Evolutionary conservation across 2,113 vertebrate species (phyloP).

Genomic region (Dipodomys stephensi): DNA sequence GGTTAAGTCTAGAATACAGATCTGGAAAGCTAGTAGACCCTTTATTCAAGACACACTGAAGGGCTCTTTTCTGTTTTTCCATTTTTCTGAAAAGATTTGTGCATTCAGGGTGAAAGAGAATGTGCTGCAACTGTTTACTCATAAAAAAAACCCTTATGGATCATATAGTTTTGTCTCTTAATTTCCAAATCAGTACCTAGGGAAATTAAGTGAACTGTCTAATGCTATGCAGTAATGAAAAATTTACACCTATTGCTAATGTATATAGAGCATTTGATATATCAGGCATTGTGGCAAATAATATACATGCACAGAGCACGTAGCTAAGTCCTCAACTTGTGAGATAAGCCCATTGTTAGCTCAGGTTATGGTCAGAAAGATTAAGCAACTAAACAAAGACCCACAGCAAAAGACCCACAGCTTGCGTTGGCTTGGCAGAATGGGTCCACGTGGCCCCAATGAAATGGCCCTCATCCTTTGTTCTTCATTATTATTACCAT

Average conservation of each 20-base stretch:
- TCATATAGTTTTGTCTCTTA: background rate
- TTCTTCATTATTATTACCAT: background rate
- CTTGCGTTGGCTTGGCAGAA: background rate
- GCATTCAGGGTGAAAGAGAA: slow-evolving; percentile 29
- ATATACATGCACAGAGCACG: background rate
- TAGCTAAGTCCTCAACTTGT: background rate
- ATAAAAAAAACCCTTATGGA: background rate
- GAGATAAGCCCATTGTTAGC: background rate
- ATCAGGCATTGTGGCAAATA: background rate
- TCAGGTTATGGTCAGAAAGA: background rate
- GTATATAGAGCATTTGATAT: no score
- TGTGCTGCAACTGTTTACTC: background rate
- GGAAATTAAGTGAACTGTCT: slow-evolving; percentile 4
- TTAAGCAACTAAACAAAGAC: background rate
- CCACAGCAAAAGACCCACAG: background rate
- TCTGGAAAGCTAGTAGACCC: slow-evolving; percentile 41
- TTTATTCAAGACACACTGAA: slow-evolving; percentile 26
- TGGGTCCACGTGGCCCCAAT: background rate
- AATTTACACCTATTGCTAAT: background rate
- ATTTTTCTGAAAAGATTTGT: slow-evolving; percentile 42
- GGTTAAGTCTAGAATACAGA: slow-evolving; percentile 70
- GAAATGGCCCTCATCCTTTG: background rate
- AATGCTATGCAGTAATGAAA: background rate
- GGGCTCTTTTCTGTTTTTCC: background rate
- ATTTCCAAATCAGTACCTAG: slow-evolving; percentile 31